These are phyloP conservation scores for Bombus polaris DNA, from an alignment of 1,140 invertebrate species.

Conservation along the genomic window DNA sequence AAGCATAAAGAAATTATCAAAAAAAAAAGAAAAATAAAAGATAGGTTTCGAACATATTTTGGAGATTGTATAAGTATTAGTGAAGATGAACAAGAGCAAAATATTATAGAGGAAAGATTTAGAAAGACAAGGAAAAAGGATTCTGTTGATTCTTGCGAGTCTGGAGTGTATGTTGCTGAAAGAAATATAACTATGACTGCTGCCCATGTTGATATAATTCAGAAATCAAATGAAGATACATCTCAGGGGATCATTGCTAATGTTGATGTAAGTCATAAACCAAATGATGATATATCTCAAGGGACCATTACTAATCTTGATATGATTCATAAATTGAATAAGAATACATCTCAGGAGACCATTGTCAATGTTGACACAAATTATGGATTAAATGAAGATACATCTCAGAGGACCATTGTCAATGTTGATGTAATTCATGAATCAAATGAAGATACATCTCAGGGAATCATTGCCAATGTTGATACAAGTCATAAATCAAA, in stretches of 20 bases:
- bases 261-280: no score
- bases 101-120: slow-evolving; percentile 1
- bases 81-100: slow-evolving; percentile 46
- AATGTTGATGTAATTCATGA: background rate
- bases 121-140: slow-evolving; percentile 6
- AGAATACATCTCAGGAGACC: no score
- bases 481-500: background rate
- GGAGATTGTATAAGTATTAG: background rate
- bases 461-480: no score
- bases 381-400: background rate
- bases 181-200: background rate
- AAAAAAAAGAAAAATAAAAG: background rate
- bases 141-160: slow-evolving; percentile 32
- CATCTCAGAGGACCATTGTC: background rate
- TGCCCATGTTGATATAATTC: no score
- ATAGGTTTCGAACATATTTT: slow-evolving; percentile 21
- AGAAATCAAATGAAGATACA: no score
- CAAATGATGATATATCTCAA: no score
- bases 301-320: background rate
- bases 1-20: no score
- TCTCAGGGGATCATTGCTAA: no score
- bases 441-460: background rate
- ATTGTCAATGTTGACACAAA: no score
- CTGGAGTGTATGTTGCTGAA: background rate
- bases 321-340: no score